These are phyloP conservation scores for Chrysomallon squamiferum DNA, from an alignment of 1,140 invertebrate genomes.

Conservation along the genomic window DNA sequence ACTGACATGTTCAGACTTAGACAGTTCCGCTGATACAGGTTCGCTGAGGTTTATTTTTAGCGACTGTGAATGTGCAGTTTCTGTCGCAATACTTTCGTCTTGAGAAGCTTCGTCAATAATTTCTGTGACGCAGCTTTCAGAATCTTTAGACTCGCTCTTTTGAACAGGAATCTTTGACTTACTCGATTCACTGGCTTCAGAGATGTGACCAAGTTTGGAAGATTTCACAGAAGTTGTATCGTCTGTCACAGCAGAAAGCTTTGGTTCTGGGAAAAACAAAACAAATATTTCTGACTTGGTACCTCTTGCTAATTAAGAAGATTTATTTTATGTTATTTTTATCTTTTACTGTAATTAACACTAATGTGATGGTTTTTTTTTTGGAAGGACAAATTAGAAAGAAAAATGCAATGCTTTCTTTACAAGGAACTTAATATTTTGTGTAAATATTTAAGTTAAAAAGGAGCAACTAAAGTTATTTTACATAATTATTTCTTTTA, in stretches of 20 bases:
- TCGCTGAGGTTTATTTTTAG: conserved; percentile 21
- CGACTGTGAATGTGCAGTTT: conserved; percentile 20
- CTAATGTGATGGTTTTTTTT: too few relatives aligned
- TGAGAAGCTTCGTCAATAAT: conserved; percentile 35
- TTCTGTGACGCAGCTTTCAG: conserved; percentile 22
- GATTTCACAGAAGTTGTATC: conserved; percentile 24
- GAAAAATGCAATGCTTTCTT: too few relatives aligned
- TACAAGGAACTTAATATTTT: too few relatives aligned
- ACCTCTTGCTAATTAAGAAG: too few relatives aligned
- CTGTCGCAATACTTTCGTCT: conserved; percentile 14
- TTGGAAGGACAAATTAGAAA: too few relatives aligned
- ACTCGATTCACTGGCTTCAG: conserved; percentile 49
- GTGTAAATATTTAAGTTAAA: too few relatives aligned
- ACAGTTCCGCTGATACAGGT: conserved; percentile 14
- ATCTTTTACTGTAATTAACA: too few relatives aligned
- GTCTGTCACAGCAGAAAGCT: conserved; percentile 21
- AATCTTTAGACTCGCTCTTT: neutral
- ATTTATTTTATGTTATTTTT: too few relatives aligned
- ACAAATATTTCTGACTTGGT: too few relatives aligned
- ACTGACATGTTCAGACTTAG: conserved; percentile 15
- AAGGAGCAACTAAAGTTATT: too few relatives aligned
- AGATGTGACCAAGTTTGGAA: conserved; percentile 38
- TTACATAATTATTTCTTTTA: too few relatives aligned
- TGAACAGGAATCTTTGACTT: conserved; percentile 10
- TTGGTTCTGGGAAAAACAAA: conserved; percentile 33